phyloP scores from a whole-genome alignment of 2,888 invertebrate species.

The Hemithea aestivaria region DNA sequence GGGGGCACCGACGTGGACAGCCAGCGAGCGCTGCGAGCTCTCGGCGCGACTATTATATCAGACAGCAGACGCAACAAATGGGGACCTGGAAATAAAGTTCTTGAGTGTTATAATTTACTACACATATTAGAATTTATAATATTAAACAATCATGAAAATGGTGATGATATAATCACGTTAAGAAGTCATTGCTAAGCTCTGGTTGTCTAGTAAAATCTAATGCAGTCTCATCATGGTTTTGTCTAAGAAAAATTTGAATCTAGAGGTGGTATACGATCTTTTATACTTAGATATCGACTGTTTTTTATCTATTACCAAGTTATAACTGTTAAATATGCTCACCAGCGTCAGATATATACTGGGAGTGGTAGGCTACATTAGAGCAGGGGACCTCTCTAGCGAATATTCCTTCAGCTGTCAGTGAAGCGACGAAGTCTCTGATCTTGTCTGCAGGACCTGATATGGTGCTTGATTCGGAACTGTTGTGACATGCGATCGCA shows the following conservation, averaged over 20 bases:
- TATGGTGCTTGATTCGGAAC: slow-evolving; percentile 85
- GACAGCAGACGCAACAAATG: slow-evolving; percentile 78
- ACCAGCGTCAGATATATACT: slow-evolving; percentile 80
- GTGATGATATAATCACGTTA: no score
- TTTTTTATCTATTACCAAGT: neutral
- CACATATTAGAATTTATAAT: no score
- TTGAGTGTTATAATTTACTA: no score
- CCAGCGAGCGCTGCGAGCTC: slow-evolving; percentile 84
- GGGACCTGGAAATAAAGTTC: slow-evolving; percentile 45
- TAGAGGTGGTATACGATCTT: no score
- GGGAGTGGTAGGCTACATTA: slow-evolving; percentile 92
- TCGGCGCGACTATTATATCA: slow-evolving; percentile 79
- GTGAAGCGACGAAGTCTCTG: slow-evolving; percentile 68
- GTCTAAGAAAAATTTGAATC: no score
- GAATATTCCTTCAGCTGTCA: slow-evolving; percentile 47
- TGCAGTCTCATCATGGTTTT: no score
- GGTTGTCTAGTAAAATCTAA: no score
- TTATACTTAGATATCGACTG: no score
- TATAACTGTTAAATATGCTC: slow-evolving; percentile 16
- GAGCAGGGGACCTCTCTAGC: slow-evolving; percentile 74
- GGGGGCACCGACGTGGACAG: slow-evolving; percentile 87
- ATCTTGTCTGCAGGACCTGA: slow-evolving; percentile 84
- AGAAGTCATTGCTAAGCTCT: no score
- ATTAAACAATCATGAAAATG: no score
- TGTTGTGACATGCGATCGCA: slow-evolving; percentile 89